Evolutionary conservation across 2,113 vertebrate genomes (phyloP).

Genomic region (Cephalopterus ornatus): DNA sequence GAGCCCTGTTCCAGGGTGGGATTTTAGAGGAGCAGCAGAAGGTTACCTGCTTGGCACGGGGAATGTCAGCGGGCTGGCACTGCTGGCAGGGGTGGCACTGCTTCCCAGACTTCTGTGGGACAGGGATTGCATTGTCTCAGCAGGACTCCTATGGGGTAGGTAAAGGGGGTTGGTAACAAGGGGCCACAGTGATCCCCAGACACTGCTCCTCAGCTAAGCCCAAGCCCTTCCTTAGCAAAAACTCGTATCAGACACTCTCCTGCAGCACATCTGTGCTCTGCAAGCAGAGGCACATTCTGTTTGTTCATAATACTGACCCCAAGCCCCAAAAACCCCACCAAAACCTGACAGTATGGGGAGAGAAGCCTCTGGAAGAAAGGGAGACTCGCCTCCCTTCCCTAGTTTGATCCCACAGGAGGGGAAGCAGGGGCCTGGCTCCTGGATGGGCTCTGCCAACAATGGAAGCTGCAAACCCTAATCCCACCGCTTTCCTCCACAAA

Average conservation of each 20-base stretch:
- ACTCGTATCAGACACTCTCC: neutral
- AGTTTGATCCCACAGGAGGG: neutral
- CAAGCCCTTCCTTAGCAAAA: neutral
- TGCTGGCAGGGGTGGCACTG: neutral
- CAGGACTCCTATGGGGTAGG: conserved; percentile 19
- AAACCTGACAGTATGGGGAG: neutral
- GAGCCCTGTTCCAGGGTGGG: neutral
- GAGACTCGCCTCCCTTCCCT: neutral
- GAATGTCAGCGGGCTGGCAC: neutral
- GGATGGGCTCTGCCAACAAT: neutral
- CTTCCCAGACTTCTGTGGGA: neutral
- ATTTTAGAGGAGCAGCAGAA: conserved; percentile 8
- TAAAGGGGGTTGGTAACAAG: conserved; percentile 6
- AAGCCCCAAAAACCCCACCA: neutral
- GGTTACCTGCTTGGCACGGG: conserved; percentile 1
- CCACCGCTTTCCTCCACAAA: neutral
- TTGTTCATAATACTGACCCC: neutral
- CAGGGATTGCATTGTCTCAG: conserved; percentile 19
- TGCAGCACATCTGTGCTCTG: neutral
- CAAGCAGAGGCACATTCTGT: neutral
- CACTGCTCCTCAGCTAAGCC: neutral
- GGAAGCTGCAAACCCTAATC: neutral
- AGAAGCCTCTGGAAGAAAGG: neutral
- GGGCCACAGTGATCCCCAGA: neutral
- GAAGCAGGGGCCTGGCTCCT: neutral